Percentiles rank a stretch among this genome's conserved stretches.
These are phyloP conservation scores for Hemithea aestivaria DNA, from an alignment of 2,888 invertebrate genomes.

Conservation along the genomic window DNA sequence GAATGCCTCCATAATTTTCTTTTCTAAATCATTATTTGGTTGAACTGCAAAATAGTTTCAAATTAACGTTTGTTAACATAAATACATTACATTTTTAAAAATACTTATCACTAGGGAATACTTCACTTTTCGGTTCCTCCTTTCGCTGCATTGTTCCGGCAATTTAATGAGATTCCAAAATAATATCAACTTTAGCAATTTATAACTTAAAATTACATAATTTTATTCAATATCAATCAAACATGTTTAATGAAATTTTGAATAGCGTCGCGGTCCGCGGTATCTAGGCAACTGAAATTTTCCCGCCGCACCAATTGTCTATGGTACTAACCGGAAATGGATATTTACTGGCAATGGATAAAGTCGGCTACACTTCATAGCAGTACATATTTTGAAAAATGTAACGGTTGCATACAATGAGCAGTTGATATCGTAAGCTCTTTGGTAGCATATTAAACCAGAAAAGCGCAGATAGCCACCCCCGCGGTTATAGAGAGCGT, in stretches of 20 bases:
- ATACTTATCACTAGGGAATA: too few relatives aligned
- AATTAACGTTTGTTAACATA: background rate
- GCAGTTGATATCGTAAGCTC: too few relatives aligned
- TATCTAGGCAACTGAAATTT: conserved; percentile 34
- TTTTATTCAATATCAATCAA: conserved; percentile 7
- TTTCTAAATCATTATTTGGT: conserved; percentile 85
- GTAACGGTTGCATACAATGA: too few relatives aligned
- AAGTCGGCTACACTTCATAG: too few relatives aligned
- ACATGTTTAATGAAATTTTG: too few relatives aligned
- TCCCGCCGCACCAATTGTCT: background rate
- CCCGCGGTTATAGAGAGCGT: too few relatives aligned
- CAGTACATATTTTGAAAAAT: too few relatives aligned
- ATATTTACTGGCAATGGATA: too few relatives aligned
- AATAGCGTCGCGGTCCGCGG: conserved; percentile 17
- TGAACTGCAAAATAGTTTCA: conserved; percentile 53
- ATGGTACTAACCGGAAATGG: too few relatives aligned
- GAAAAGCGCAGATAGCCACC: too few relatives aligned
- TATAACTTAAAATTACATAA: conserved; percentile 12
- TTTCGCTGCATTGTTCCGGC: conserved; percentile 50
- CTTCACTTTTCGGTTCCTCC: conserved; percentile 61
- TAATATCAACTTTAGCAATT: conserved; percentile 28
- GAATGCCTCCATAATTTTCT: conserved; percentile 91
- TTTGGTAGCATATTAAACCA: too few relatives aligned
- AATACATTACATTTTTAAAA: too few relatives aligned
- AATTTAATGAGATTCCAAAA: conserved; percentile 41